Evolutionary conservation across 1,140 invertebrate genomes (phyloP), one percentile per base, ranked within the genome.

Genomic region (Drosophila tsacasi): DNA sequence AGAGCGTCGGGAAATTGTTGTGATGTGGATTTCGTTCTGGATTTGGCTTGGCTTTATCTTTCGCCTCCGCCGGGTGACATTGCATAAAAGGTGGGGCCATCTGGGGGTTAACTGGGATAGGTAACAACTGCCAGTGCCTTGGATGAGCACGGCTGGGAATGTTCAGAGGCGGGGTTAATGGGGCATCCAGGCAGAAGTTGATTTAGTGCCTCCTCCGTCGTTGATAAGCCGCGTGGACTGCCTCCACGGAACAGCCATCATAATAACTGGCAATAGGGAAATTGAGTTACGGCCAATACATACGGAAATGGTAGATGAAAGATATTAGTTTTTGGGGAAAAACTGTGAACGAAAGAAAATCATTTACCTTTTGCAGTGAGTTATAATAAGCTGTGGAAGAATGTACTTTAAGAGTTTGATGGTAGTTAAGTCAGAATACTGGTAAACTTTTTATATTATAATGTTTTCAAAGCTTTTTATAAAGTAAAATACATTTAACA

Each of bases 21-120:
- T 83, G 84, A 73, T 89, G 81, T 83, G 83, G 83, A 87, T 89
- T 87, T 87, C 68, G 83, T 83, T 89, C 68, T 66, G 84, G 85
- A 89, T 87, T 89, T 87, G 84, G 85, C 85, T 84, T 74, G 77
- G 85, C 81, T 87, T 87, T 87, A 87, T 87, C 84, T 87, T 62
- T 66, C 65, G 52, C 50, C 25, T 59, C 27, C 32, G 54, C 55
- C 54, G 64, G 85, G 84, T 87, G 84, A 89, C 84, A 87, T 79
- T 61, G 84, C 85, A 89, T 67, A 84, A 87, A 85, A 87, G 84
- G 76, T 79, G 81, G 74, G 58, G 46, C 35, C 35, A 52, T 62
- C 54, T 25, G 35, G 37, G 39, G 40, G 59, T 19, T 59, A 60
- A 50, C 39, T 40, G 64, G 35, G 44, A 60, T 71, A 49, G 62